phyloP scores from a whole-genome alignment of 2,888 invertebrate species.

The Coelogynopora nodosa region DNA sequence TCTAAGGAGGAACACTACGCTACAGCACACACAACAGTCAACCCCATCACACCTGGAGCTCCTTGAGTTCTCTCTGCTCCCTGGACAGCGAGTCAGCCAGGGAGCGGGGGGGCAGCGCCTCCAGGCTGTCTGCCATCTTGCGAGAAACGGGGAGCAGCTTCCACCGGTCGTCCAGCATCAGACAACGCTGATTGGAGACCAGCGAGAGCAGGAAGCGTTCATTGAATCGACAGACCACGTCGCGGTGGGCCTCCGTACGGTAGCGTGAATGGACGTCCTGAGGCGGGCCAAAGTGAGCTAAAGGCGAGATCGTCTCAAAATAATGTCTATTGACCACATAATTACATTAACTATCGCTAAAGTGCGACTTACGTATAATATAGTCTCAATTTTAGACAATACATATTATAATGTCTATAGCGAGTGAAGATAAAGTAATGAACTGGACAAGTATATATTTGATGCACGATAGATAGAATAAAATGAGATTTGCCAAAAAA shows the following conservation, averaged over 20 bases:
- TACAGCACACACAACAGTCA: background rate
- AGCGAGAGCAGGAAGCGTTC: constrained; percentile 88
- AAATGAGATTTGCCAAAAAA: too few species aligned
- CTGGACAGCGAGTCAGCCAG: background rate
- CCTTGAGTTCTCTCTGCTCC: background rate
- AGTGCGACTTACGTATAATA: too few species aligned
- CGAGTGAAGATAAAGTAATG: too few species aligned
- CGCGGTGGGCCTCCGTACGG: constrained; percentile 86
- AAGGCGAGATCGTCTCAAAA: too few species aligned
- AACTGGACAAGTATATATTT: too few species aligned
- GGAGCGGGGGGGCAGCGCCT: background rate
- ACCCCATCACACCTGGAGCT: background rate
- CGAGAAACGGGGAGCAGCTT: constrained; percentile 30
- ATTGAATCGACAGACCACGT: constrained; percentile 88
- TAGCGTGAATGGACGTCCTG: constrained; percentile 88
- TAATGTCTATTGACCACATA: too few species aligned
- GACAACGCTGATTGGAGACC: constrained; percentile 77
- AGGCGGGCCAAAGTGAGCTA: too few species aligned
- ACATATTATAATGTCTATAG: too few species aligned
- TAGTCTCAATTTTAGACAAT: too few species aligned
- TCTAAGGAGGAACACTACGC: too few species aligned
- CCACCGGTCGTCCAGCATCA: constrained; percentile 79
- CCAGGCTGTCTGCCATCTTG: background rate
- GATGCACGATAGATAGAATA: too few species aligned
- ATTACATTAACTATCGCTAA: too few species aligned